Base-by-base conservation (phyloP, 2,797 vertebrate species). In the Hypotaenidia philippensis region DNA sequence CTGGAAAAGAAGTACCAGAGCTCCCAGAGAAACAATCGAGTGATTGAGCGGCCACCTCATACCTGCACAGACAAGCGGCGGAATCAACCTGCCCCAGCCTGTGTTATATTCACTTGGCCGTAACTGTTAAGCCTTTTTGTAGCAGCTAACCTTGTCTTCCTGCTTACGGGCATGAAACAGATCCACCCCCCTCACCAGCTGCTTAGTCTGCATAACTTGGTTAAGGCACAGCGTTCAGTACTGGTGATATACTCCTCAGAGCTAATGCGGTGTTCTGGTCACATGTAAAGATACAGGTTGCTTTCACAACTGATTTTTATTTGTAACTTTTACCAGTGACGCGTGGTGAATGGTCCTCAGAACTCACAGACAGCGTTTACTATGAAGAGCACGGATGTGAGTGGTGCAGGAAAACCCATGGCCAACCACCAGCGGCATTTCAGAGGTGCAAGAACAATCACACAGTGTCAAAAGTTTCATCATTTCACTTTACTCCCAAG, bases 31-130 rank as follows among this genome's bases (percentile, higher is more conserved):
- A 77, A 45, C 26, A 52, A 34, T 7, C 3, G 60, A 64, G 44
- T 5, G 20, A 63, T 50, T 76, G 56, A 64, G 56, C 25, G 34
- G 71, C 34, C 40, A 31, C 2, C 41, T 75, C 59, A 20, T 25
- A 41, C 38, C 53, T 41, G 29, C 18, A 41, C 86, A 66, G 44
- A 52, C 0, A 0, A 56, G 36, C 2, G 36, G 65, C 0, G 0
- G 63, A 83, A 89, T 38, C 36, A 13, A 52, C 31, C 36, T 80
- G 59, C 59, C 59, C 32, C 59, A 49, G 74, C 13, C 53, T 49
- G 36, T 38, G 4, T 25, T 68, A 40, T 50, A 68, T 32, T 52
- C 7, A 6, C 16, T 29, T 36, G 16, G 29, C 69, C 9, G 1
- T 7, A 47, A 55, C 26, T 22, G 25, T 11, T 11, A 20, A 57